A percentile compares a stretch with the other conserved stretches of the same genome.
Evolutionary conservation across 2,888 invertebrate species (phyloP).

Genomic region (Microctonus hyperodae): DNA sequence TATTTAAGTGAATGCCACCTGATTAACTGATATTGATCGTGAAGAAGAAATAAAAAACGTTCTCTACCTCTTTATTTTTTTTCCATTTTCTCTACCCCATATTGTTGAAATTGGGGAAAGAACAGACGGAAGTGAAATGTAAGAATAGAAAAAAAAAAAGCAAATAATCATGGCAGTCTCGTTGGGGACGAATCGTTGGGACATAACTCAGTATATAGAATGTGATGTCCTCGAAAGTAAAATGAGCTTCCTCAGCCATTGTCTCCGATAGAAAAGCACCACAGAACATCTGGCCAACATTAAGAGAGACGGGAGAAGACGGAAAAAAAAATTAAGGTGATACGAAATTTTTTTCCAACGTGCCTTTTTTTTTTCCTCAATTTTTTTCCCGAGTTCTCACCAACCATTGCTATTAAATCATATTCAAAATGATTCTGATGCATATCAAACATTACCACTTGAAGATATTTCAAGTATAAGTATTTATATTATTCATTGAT

Average conservation of each 20-base stretch:
- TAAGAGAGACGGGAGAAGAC: neutral
- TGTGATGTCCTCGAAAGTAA: neutral
- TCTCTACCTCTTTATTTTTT: neutral
- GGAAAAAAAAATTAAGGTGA: neutral
- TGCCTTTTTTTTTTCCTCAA: neutral
- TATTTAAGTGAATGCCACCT: neutral
- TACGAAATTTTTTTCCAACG: neutral
- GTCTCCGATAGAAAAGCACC: neutral
- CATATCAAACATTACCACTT: too few species aligned
- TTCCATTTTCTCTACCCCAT: neutral
- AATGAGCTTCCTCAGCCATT: neutral
- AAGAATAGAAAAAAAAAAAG: neutral
- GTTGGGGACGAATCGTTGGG: neutral
- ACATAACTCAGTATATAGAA: neutral
- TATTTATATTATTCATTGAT: too few species aligned
- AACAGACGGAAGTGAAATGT: neutral
- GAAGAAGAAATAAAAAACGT: neutral
- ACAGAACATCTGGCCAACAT: neutral
- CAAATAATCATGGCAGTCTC: neutral
- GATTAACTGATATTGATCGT: conserved; percentile 9
- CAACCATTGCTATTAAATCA: too few species aligned
- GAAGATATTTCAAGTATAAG: too few species aligned
- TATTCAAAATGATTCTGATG: too few species aligned
- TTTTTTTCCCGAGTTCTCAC: too few species aligned
- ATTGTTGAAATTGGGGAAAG: neutral